These are phyloP conservation scores for Caracal caracal DNA, from an alignment of 2,113 vertebrate genomes.

Conservation along the genomic window DNA sequence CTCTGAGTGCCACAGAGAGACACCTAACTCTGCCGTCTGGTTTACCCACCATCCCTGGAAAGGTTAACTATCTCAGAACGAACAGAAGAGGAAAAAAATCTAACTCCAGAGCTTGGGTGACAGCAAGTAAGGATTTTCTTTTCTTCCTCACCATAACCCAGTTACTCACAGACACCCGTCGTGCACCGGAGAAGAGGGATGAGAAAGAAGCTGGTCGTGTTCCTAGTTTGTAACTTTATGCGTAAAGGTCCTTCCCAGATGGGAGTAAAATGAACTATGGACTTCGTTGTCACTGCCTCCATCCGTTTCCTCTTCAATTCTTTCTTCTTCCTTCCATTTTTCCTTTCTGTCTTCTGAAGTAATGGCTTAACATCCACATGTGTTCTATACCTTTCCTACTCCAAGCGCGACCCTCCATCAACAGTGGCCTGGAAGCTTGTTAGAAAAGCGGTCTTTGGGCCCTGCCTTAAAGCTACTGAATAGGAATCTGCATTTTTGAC, in stretches of 20 bases:
- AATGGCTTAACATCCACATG: neutral
- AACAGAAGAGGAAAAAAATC: neutral
- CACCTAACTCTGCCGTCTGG: neutral
- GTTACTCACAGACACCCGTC: neutral
- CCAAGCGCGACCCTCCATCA: neutral
- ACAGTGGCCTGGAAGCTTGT: neutral
- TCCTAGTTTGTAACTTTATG: neutral
- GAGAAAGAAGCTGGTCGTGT: neutral
- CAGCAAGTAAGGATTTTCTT: neutral
- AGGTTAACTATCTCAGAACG: neutral
- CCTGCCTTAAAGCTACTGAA: neutral
- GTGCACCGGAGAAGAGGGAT: neutral
- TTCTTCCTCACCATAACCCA: neutral
- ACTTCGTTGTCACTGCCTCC: neutral
- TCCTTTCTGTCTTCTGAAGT: neutral
- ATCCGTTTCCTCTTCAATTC: neutral
- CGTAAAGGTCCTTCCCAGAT: neutral
- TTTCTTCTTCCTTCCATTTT: neutral
- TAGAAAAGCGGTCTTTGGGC: neutral
- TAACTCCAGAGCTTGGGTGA: neutral
- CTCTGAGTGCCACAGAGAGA: fast-evolving
- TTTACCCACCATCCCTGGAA: neutral
- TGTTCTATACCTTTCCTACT: neutral
- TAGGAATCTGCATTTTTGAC: neutral
- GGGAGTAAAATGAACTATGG: neutral